Conservation (phyloP, 2,888 invertebrate genomes). For the Drosophila siamana region DNA sequence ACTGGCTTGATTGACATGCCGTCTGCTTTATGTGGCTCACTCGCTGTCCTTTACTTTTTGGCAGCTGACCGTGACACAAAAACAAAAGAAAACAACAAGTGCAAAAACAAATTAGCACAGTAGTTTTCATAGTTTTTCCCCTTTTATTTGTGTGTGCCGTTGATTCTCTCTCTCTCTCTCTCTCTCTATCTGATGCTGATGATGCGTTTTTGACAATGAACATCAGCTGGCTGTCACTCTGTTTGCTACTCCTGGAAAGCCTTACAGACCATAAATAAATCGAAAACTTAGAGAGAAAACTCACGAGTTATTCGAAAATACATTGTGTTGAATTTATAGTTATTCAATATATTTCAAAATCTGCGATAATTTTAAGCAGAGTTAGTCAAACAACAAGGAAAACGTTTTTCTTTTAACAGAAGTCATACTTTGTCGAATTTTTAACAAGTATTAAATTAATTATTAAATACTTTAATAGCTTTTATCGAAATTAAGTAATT, state of each 20-base stretch:
- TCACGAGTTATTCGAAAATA: too few species aligned
- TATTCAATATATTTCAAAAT: too few species aligned
- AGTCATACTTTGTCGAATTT: too few species aligned
- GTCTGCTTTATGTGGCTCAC: constrained; percentile 59
- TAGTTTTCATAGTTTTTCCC: constrained; percentile 5
- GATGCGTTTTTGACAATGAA: constrained; percentile 76
- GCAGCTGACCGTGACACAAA: constrained; percentile 70
- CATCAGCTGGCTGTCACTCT: constrained; percentile 61
- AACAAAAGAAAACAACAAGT: constrained; percentile 45
- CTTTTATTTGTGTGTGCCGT: neutral
- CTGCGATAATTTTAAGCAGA: too few species aligned
- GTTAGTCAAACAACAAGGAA: too few species aligned
- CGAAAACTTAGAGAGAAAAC: neutral
- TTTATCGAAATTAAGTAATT: too few species aligned
- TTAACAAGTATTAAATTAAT: too few species aligned
- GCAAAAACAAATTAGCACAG: constrained; percentile 69
- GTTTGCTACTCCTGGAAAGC: constrained; percentile 26
- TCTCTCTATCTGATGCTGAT: constrained; percentile 45
- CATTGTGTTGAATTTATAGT: too few species aligned
- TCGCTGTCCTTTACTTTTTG: constrained; percentile 54
- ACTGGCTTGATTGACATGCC: constrained; percentile 73
- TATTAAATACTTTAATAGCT: too few species aligned
- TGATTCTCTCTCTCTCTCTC: too few species aligned
- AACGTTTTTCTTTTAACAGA: too few species aligned
- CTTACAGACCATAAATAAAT: neutral